phyloP scores from a whole-genome alignment of 23 tunicate genomes.

The Trididemnum clinides region DNA sequence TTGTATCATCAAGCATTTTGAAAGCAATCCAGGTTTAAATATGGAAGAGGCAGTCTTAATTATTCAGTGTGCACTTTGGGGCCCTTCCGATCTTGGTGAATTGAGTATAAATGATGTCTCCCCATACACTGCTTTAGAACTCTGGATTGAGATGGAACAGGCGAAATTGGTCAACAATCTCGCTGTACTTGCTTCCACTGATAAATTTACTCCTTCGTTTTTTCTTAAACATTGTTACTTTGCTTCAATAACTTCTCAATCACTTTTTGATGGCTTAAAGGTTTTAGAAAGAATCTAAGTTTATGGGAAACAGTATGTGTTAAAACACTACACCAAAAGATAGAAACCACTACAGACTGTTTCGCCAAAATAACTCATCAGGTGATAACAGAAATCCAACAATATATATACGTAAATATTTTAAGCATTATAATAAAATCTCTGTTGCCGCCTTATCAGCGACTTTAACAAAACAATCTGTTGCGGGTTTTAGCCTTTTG shows the following conservation, averaged over 20 bases:
- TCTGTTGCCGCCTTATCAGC: too few relatives aligned
- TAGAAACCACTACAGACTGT: too few relatives aligned
- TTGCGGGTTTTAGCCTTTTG: too few relatives aligned
- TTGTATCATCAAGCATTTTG: slow-evolving; percentile 52
- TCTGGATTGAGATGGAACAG: slow-evolving; percentile 94
- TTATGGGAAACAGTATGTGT: too few relatives aligned
- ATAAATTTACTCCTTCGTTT: slow-evolving; percentile 43
- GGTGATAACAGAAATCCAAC: too few relatives aligned
- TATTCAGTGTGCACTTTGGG: slow-evolving; percentile 94
- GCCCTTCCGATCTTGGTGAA: slow-evolving; percentile 75
- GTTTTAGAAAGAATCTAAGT: slow-evolving; percentile 52
- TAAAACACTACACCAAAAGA: too few relatives aligned
- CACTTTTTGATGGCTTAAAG: slow-evolving; percentile 57
- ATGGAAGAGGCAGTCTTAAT: slow-evolving; percentile 56
- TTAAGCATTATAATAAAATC: too few relatives aligned
- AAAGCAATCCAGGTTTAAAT: slow-evolving; percentile 20
- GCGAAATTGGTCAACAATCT: slow-evolving; percentile 85
- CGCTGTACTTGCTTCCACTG: slow-evolving; percentile 68
- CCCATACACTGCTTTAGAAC: slow-evolving; percentile 60
- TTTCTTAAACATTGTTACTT: slow-evolving; percentile 78
- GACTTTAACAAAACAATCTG: too few relatives aligned
- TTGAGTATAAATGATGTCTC: slow-evolving; percentile 63
- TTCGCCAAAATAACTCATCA: too few relatives aligned
- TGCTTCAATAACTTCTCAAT: slow-evolving; percentile 51
- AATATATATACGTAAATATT: too few relatives aligned